These are phyloP conservation scores for Drepana falcataria DNA, from an alignment of 2,888 invertebrate species.

Conservation along the genomic window DNA sequence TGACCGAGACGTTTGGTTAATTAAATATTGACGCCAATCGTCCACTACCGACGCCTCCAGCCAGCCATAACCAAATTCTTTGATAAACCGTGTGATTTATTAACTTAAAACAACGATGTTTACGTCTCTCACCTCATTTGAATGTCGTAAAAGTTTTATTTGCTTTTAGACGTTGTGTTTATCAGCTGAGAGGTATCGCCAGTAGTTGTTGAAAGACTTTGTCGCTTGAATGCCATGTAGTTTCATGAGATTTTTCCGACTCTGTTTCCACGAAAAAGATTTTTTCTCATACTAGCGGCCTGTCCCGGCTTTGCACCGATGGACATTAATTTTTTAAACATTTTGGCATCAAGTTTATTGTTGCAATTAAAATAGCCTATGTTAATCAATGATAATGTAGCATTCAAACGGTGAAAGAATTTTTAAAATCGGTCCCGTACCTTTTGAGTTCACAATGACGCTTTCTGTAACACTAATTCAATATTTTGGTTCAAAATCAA, in stretches of 20 bases:
- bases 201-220: neutral
- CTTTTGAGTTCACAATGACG: too few species aligned
- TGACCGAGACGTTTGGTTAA: too few species aligned
- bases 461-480: too few species aligned
- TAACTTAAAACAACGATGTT: conserved; percentile 2
- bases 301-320: too few species aligned
- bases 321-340: too few species aligned
- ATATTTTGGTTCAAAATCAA: too few species aligned
- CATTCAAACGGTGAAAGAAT: too few species aligned
- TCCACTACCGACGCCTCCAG: neutral
- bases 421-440: too few species aligned
- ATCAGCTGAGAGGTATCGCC: neutral
- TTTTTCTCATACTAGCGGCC: neutral
- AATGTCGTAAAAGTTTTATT: conserved; percentile 12
- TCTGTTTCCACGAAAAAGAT: neutral
- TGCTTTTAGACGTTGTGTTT: conserved; percentile 5
- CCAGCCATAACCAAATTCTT: neutral
- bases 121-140: conserved; percentile 14
- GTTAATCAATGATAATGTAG: too few species aligned
- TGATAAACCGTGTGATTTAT: conserved; percentile 6
- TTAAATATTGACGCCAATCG: neutral
- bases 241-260: neutral
- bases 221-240: neutral
- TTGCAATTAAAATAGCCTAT: too few species aligned
- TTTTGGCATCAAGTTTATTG: too few species aligned